phyloP scores from a whole-genome alignment of 1,140 invertebrate genomes.

The Hypothenemus hampei region DNA sequence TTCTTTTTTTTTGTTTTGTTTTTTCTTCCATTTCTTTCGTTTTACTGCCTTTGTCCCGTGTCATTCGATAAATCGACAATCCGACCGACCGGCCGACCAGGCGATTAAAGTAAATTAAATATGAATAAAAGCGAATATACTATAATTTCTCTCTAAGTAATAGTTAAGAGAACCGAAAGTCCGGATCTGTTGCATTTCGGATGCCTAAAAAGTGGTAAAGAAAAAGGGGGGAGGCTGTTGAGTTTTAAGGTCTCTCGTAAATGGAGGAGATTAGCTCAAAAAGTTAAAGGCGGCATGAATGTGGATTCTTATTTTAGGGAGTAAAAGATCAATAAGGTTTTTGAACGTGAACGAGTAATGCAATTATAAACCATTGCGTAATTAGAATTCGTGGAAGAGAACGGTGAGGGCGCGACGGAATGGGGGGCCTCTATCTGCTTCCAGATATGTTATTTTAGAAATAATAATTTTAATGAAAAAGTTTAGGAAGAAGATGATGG shows the following conservation, averaged over 20 bases:
- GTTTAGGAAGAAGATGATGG: constrained; percentile 25
- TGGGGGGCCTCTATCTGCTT: too few species aligned
- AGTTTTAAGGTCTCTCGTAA: constrained; percentile 33
- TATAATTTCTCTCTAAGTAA: too few species aligned
- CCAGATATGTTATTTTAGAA: constrained; percentile 36
- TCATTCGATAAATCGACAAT: too few species aligned
- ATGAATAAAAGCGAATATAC: too few species aligned
- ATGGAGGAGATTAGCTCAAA: constrained; percentile 36
- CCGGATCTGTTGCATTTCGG: constrained; percentile 6
- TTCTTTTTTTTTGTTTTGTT: constrained; percentile 1
- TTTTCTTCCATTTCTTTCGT: constrained; percentile 5
- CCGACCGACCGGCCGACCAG: too few species aligned
- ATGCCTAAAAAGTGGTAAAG: constrained; percentile 27
- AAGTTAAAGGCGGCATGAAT: constrained; percentile 34
- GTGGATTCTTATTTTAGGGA: constrained; percentile 35
- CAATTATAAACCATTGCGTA: constrained; percentile 40
- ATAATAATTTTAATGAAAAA: constrained; percentile 39
- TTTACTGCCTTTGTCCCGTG: too few species aligned
- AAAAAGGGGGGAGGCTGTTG: constrained; percentile 21
- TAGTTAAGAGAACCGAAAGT: neutral
- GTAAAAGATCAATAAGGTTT: constrained; percentile 38
- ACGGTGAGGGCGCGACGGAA: constrained; percentile 30
- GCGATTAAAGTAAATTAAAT: too few species aligned
- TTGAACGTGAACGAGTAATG: constrained; percentile 35
- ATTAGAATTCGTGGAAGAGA: constrained; percentile 35